phyloP scores from a whole-genome alignment of 2,797 vertebrate genomes.

The Mormyrops boulengeri region DNA sequence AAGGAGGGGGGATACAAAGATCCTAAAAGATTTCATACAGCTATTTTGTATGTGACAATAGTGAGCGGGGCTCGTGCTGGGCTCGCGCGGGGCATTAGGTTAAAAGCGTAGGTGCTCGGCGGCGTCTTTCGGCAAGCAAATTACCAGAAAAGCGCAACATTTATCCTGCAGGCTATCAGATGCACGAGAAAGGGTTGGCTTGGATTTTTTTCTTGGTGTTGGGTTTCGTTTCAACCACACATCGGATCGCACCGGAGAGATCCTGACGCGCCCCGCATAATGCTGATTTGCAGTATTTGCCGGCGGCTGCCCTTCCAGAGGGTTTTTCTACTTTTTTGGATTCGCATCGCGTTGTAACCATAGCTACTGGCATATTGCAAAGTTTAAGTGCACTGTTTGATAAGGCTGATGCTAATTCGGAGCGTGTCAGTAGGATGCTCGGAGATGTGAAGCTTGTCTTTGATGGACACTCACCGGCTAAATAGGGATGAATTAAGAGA shows the following conservation, averaged over 20 bases:
- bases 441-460: constrained; percentile 34
- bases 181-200: constrained; percentile 36
- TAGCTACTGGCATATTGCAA: constrained; percentile 49
- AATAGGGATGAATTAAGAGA: constrained; percentile 18
- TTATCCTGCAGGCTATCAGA: constrained; percentile 35
- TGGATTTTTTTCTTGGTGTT: constrained; percentile 32
- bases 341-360: constrained; percentile 40
- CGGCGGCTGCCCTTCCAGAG: constrained; percentile 38
- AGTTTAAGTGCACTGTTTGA: constrained; percentile 53
- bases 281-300: constrained; percentile 36
- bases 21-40: constrained; percentile 42
- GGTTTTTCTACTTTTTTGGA: constrained; percentile 14
- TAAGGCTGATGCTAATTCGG: constrained; percentile 45
- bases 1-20: constrained; percentile 10
- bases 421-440: constrained; percentile 40
- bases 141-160: constrained; percentile 30
- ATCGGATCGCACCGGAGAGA: constrained; percentile 14
- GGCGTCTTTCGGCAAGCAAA: constrained; percentile 26
- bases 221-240: constrained; percentile 29
- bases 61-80: constrained; percentile 50
- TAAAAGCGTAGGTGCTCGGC: constrained; percentile 44
- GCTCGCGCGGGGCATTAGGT: constrained; percentile 46
- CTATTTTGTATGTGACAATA: constrained; percentile 45
- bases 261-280: constrained; percentile 27
- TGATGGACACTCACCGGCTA: constrained; percentile 28